phyloP scores from a whole-genome alignment of 2,113 vertebrate genomes.

The Puffinus mauretanicus region DNA sequence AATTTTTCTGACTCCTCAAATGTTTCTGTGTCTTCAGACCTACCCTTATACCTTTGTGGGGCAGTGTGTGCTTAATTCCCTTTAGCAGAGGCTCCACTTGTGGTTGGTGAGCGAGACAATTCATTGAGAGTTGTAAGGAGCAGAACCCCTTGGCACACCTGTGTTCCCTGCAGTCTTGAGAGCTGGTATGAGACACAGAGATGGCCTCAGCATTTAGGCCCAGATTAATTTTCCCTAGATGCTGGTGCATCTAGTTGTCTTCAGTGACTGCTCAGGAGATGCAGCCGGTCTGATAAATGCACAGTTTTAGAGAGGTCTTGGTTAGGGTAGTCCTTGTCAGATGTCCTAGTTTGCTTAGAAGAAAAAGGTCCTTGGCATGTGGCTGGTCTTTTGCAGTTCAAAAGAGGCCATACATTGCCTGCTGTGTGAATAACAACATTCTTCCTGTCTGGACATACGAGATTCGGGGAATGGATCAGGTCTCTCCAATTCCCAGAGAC shows the following conservation, averaged over 20 bases:
- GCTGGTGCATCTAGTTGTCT: not conserved
- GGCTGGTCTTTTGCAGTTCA: not conserved
- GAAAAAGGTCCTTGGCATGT: not conserved
- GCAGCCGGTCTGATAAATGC: not conserved
- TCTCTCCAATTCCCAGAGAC: not conserved
- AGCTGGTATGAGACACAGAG: not conserved
- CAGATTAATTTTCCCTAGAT: not conserved
- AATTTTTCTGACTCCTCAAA: not conserved
- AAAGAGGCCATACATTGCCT: not conserved
- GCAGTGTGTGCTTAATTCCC: not conserved
- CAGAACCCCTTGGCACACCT: not conserved
- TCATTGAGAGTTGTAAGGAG: not conserved
- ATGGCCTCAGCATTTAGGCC: not conserved
- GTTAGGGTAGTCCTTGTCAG: not conserved
- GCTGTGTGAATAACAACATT: not conserved
- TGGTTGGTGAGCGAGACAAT: not conserved
- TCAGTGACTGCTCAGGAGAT: not conserved
- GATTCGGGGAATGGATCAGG: not conserved
- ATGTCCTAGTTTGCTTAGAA: not conserved
- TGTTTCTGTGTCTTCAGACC: not conserved
- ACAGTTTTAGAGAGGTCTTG: not conserved
- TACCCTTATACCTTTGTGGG: not conserved
- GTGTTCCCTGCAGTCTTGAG: not conserved
- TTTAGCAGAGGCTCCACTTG: not conserved
- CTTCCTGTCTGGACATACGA: not conserved